Conservation (phyloP, 2,113 vertebrate species). For the Fulica atra region DNA sequence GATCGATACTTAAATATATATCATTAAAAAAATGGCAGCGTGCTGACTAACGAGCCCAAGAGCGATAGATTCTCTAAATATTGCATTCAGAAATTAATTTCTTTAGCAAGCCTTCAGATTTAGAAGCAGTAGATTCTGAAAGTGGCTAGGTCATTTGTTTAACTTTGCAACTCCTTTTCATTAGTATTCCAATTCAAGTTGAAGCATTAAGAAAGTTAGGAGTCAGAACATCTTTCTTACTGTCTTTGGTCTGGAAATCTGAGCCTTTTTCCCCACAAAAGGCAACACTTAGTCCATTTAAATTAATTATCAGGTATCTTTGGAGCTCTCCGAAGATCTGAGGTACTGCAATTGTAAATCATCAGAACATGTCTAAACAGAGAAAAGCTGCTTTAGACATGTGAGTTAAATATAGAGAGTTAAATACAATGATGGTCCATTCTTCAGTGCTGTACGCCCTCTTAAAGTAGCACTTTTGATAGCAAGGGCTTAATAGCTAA, state of each 20-base stretch:
- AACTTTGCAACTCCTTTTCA: background rate
- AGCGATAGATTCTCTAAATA: background rate
- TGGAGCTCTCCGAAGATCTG: background rate
- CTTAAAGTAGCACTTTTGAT: background rate
- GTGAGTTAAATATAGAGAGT: background rate
- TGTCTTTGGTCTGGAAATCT: background rate
- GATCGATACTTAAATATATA: background rate
- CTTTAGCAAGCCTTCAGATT: background rate
- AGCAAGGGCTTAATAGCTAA: background rate
- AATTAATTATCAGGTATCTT: background rate
- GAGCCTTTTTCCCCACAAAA: background rate
- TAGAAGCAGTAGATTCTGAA: background rate
- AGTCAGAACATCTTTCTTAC: background rate
- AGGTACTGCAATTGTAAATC: background rate
- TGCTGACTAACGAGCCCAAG: background rate
- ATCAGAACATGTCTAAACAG: background rate
- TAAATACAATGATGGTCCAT: background rate
- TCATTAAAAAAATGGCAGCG: background rate
- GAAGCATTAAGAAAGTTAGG: background rate
- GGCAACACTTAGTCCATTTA: background rate
- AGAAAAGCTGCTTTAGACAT: background rate
- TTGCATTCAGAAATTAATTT: background rate
- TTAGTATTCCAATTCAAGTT: background rate
- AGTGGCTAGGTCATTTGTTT: background rate
- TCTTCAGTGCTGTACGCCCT: background rate